Conservation (phyloP, 2,113 vertebrate species). For the Phylloscopus trochilus region DNA sequence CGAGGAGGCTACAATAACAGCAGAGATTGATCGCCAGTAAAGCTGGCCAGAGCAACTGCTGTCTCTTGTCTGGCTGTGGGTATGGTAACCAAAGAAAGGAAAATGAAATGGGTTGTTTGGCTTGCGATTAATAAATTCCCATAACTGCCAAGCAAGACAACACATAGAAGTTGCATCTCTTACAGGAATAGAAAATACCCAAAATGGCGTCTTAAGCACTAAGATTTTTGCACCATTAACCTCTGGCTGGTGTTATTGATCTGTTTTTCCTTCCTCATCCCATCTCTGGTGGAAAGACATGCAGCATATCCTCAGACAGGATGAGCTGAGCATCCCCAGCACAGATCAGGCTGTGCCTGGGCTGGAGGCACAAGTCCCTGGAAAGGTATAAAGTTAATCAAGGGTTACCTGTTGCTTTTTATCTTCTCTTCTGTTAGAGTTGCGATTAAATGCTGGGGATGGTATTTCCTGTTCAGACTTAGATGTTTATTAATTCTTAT, state of each 20-base stretch:
- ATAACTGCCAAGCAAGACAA: conserved; percentile 52
- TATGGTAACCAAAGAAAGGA: conserved; percentile 46
- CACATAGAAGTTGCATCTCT: conserved; percentile 28
- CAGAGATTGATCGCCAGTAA: conserved; percentile 47
- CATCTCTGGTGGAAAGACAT: background rate
- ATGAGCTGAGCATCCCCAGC: background rate
- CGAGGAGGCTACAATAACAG: conserved; percentile 63
- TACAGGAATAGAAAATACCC: conserved; percentile 58
- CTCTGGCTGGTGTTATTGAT: background rate
- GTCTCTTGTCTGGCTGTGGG: conserved; percentile 61
- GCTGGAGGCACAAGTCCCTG: background rate
- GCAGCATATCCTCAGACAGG: background rate
- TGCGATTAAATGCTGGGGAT: too few species aligned
- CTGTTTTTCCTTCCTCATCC: background rate
- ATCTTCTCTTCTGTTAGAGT: too few species aligned
- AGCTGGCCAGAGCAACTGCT: conserved; percentile 3
- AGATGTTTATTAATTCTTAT: too few species aligned
- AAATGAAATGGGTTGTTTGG: conserved; percentile 71
- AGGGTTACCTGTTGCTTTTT: background rate
- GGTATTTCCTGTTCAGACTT: too few species aligned
- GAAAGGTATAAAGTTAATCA: accelerated
- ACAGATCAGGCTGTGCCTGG: too few species aligned
- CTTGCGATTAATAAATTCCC: conserved; percentile 72
- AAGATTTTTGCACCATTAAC: background rate
- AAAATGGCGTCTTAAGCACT: background rate